Evolutionary conservation across 2,888 invertebrate species (phyloP).

Genomic region (Parascotia fuliginaria): DNA sequence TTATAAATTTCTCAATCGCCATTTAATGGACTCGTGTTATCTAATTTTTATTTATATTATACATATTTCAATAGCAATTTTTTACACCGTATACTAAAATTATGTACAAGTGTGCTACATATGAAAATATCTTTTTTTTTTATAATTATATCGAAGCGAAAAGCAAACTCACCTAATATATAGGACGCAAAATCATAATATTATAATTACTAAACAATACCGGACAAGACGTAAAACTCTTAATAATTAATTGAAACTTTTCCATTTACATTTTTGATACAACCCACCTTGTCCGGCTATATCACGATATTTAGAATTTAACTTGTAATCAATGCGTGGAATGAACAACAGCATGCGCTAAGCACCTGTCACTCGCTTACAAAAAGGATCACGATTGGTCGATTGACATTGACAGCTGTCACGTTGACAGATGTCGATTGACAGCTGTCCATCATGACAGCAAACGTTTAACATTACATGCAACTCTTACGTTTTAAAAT

Average conservation of each 20-base stretch:
- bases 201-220: slow-evolving; percentile 39
- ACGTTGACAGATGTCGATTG: slow-evolving; percentile 44
- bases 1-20: slow-evolving; percentile 44
- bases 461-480: slow-evolving; percentile 30
- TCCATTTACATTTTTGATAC: slow-evolving; percentile 15
- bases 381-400: slow-evolving; percentile 28
- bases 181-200: slow-evolving; percentile 58
- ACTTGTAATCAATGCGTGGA: slow-evolving; percentile 49
- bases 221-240: slow-evolving; percentile 31
- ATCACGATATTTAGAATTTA: slow-evolving; percentile 48
- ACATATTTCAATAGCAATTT: slow-evolving; percentile 62
- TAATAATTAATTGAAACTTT: slow-evolving; percentile 38
- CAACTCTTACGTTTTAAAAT: slow-evolving; percentile 8
- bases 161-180: slow-evolving; percentile 48
- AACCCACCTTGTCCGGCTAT: slow-evolving; percentile 38
- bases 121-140: slow-evolving; percentile 65
- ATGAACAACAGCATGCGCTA: slow-evolving; percentile 38
- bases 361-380: slow-evolving; percentile 30
- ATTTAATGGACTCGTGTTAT: slow-evolving; percentile 60
- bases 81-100: slow-evolving; percentile 71
- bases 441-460: slow-evolving; percentile 44
- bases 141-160: slow-evolving; percentile 51
- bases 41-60: slow-evolving; percentile 41
- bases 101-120: slow-evolving; percentile 74
- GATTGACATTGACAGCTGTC: slow-evolving; percentile 41